Evolutionary conservation across 2,113 vertebrate genomes (phyloP), one percentile per base, ranked within the genome.

Genomic region (Sprattus sprattus): DNA sequence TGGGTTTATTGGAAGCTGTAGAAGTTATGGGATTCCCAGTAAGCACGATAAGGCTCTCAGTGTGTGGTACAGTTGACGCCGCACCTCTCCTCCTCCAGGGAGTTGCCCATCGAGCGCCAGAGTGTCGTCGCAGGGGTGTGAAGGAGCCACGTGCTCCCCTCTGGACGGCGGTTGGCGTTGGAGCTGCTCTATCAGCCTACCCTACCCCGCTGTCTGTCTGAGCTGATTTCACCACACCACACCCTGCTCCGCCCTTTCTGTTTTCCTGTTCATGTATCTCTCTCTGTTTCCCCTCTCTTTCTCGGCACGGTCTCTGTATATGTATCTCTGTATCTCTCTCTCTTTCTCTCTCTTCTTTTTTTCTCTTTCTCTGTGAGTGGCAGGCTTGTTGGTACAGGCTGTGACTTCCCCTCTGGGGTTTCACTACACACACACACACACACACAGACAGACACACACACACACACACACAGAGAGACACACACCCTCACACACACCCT

Each of bases 261-360:
- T 50, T 8, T 82, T 54, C 46, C n/a, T 10, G 54, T 16, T 32
- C 82, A 18, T 78, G 13, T 50, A 11, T 71, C 25, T 71, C 15
- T 71, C 25, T 71, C 25, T 7, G 6, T 4, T 28, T 28, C 6
- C 6, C 64, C 64, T 32, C 11, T 28, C 11, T 39, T 15, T 75
- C 67, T 32, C 75, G 54, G 85, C 57, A 84, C 39, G 81, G 82
- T n/a, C 52, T 81, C 6, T 1, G 25, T 80, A n/a, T n/a, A n/a
- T n/a, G n/a, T n/a, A n/a, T n/a, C 82, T 64, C 39, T 84, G 47
- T 86, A 83, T 87, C 83, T 85, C 49, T 87, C 90, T 89, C 45
- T 90, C 89, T 39, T 13, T 71, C 25, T 25, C 64, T 32, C 28
- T 22, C 54, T 22, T 60, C 54, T 60, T 60, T 39, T 39, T 78